phyloP scores from a whole-genome alignment of 2,888 invertebrate species.

The Drosophila putrida region DNA sequence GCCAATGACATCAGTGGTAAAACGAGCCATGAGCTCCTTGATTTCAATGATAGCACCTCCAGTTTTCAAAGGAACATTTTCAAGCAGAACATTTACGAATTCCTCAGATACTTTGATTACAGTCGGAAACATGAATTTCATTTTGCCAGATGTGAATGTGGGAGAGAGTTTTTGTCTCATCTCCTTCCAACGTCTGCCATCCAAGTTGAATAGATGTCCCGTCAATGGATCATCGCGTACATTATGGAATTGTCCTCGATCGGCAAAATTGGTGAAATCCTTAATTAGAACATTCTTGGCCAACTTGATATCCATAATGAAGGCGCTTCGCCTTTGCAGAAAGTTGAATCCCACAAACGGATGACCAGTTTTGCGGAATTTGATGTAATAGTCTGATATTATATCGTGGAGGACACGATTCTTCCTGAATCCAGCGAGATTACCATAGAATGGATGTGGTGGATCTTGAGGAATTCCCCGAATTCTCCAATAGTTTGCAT shows the following conservation, averaged over 20 bases:
- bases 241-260: conserved; percentile 81
- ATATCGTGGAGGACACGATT: conserved; percentile 36
- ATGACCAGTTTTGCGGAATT: conserved; percentile 41
- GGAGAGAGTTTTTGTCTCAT: conserved; percentile 84
- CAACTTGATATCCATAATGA: conserved; percentile 63
- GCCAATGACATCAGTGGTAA: conserved; percentile 86
- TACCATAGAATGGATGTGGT: conserved; percentile 56
- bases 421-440: conserved; percentile 47
- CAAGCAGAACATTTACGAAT: conserved; percentile 48
- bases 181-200: conserved; percentile 85
- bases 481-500: conserved; percentile 48
- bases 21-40: conserved; percentile 84
- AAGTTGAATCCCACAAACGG: conserved; percentile 70
- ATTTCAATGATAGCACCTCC: conserved; percentile 82
- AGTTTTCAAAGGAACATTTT: conserved; percentile 38
- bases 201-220: conserved; percentile 80
- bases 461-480: conserved; percentile 50
- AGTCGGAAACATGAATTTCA: conserved; percentile 74
- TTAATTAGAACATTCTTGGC: conserved; percentile 63
- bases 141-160: conserved; percentile 78
- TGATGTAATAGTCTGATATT: conserved; percentile 48
- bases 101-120: conserved; percentile 57
- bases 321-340: conserved; percentile 55
- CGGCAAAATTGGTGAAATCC: conserved; percentile 82
- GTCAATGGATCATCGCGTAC: conserved; percentile 83